Percentiles rank a stretch among this genome's conserved stretches.
Conservation (phyloP, 2,888 invertebrate species). For the Morpho achilles region DNA sequence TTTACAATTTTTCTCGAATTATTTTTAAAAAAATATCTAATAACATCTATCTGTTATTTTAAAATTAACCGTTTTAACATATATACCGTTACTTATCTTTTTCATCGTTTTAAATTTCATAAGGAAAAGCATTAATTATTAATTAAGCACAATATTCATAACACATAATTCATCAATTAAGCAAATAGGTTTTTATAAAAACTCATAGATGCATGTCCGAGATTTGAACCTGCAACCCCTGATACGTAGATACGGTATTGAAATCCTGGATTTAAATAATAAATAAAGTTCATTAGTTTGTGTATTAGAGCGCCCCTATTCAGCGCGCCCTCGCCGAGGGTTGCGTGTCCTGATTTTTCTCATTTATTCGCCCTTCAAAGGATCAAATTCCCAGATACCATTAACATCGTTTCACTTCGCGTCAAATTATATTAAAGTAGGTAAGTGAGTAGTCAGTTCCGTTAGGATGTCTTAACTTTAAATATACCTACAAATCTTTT, state of each 20-base stretch:
- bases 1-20: no score
- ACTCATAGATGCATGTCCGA: no score
- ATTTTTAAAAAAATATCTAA: no score
- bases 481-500: background rate
- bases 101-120: no score
- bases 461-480: background rate
- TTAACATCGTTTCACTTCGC: conserved; percentile 26
- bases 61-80: no score
- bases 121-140: no score
- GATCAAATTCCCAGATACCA: conserved; percentile 29
- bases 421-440: conserved; percentile 24
- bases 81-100: no score
- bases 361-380: conserved; percentile 29
- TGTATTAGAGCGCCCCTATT: conserved; percentile 22
- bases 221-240: no score
- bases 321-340: conserved; percentile 22
- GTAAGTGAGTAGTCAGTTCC: conserved; percentile 10
- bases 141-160: no score
- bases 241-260: background rate
- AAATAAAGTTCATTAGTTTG: conserved; percentile 28
- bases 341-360: conserved; percentile 29
- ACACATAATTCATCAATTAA: no score
- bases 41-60: no score
- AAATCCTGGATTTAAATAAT: conserved; percentile 23
- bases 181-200: no score